Conservation (phyloP, 2,888 invertebrate species). For the Cerastis rubricosa region DNA sequence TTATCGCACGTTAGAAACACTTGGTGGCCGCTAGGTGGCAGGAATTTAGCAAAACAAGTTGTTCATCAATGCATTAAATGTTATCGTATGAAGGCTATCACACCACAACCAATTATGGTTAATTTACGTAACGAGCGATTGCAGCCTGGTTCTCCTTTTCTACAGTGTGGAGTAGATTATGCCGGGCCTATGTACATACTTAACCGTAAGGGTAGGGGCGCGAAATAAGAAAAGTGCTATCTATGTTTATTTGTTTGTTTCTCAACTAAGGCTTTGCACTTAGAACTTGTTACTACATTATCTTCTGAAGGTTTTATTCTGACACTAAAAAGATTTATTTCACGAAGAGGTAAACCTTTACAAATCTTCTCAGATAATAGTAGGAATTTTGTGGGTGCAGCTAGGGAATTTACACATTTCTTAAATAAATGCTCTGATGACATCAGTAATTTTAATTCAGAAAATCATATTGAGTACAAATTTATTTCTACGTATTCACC, state of each 20-base stretch:
- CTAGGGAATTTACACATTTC: too few species aligned
- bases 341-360: neutral
- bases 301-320: neutral
- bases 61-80: too few species aligned
- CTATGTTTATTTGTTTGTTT: neutral
- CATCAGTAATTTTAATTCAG: neutral
- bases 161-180: neutral
- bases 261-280: neutral
- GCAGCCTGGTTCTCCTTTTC: neutral
- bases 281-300: neutral
- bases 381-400: neutral
- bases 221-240: neutral
- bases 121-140: neutral
- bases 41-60: too few species aligned
- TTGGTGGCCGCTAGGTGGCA: too few species aligned
- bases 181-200: neutral
- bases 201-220: neutral
- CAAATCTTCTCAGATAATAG: neutral
- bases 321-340: neutral
- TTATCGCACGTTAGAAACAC: too few species aligned
- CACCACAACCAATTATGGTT: too few species aligned
- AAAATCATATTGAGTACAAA: neutral
- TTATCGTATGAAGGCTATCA: too few species aligned
- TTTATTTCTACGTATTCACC: neutral
- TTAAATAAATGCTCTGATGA: neutral